Evolutionary conservation across 2,888 invertebrate genomes (phyloP).

Genomic region (Scaeva pyrastri): DNA sequence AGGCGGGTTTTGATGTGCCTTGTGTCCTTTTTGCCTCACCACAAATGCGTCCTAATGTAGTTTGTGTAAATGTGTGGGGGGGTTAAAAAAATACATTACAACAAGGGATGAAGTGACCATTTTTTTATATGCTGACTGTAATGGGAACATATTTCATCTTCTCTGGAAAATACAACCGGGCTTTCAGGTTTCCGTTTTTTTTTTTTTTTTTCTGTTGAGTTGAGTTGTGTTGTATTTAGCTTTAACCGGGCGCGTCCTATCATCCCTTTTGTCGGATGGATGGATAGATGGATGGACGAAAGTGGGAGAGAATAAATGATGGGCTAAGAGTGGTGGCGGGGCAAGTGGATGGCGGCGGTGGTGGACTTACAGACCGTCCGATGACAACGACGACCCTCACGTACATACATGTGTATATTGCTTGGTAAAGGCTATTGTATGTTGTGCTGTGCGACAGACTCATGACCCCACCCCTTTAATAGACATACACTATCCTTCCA

Average conservation of each 20-base stretch:
- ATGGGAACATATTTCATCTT: constrained; percentile 76
- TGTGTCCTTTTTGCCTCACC: constrained; percentile 69
- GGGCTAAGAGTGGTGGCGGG: constrained; percentile 28
- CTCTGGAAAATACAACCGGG: constrained; percentile 38
- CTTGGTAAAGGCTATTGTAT: constrained; percentile 63
- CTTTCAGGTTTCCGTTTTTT: constrained; percentile 21
- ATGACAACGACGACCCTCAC: constrained; percentile 36
- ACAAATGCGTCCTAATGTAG: constrained; percentile 71
- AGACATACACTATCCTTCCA: constrained; percentile 38
- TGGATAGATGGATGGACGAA: constrained; percentile 51
- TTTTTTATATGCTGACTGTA: constrained; percentile 72
- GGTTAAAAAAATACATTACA: constrained; percentile 61
- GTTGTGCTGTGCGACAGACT: constrained; percentile 43
- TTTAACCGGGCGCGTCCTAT: constrained; percentile 51
- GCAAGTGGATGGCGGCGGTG: neutral
- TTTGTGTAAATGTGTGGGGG: constrained; percentile 66
- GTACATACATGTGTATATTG: neutral
- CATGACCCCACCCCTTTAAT: constrained; percentile 68
- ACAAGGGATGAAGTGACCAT: constrained; percentile 75
- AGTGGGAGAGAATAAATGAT: constrained; percentile 57
- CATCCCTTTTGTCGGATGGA: constrained; percentile 50
- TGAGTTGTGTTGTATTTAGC: constrained; percentile 38
- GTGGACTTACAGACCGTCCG: constrained; percentile 26
- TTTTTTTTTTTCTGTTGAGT: constrained; percentile 13
- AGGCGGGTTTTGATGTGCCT: constrained; percentile 46